Base-by-base conservation (phyloP, 2,113 vertebrate genomes). In the Beaufortia kweichowensis region DNA sequence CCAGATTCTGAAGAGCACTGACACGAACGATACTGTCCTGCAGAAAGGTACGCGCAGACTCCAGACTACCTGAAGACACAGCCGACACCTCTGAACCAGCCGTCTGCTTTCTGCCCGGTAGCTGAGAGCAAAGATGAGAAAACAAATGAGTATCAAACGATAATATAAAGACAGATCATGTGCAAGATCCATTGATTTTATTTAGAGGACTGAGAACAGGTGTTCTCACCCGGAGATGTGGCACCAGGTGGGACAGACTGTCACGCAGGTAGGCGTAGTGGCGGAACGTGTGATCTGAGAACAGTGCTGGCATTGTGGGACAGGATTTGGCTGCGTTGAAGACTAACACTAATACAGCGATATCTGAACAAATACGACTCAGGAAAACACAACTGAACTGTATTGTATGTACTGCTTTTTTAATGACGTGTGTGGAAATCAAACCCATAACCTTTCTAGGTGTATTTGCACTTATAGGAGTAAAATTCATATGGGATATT, bases 191-290 rank as follows among this genome's bases (percentile, higher is more conserved):
- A 2, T 39, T 10, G 3, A 39, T 39, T 10, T 4, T 2, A 39
- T 39, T 1, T 10, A 39, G 17, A 10, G 11, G 12, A 28, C 12
- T 26, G 24, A 11, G 21, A 3, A 53, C 53, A 68, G 59, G 23
- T 43, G n/a, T 73, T 50, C 92, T 93, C 86, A 99, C 97, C 50
- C 93, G 90, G 5, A 99, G 88, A 0, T 94, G 91, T 11, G 97
- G 97, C 0, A 98, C 97, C 3, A 99, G 94, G 75, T 98, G 96
- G 0, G 95, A 98, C 75, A 99, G 94, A 6, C 97, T 99, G 91
- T 99, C 97, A 29, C 95, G 91, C 53, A 99, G 92, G 85, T 99
- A 99, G 3, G 95, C 93, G 0, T 99, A 98, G 84, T 99, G 97
- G 41, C 97, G 89, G 86, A 98, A 98, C 0, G 97, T 98, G 76